These are phyloP conservation scores for Drosophila tristis DNA, from an alignment of 1,140 invertebrate genomes.

Conservation along the genomic window DNA sequence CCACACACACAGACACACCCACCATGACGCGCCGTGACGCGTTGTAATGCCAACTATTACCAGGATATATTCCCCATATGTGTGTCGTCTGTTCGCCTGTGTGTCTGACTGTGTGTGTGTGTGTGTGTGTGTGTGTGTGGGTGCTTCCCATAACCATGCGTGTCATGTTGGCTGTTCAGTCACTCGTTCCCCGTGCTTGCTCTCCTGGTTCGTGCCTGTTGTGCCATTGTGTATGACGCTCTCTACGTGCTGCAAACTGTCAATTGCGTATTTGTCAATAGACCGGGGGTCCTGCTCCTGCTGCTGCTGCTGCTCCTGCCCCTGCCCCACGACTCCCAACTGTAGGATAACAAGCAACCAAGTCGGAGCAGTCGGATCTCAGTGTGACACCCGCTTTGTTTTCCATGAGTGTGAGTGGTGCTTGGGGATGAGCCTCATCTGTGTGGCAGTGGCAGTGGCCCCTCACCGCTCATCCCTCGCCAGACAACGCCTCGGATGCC, in stretches of 20 bases:
- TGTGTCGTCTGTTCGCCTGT: background rate
- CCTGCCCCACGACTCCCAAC: background rate
- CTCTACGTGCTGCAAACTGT: conserved; percentile 62
- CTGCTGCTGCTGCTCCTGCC: conserved; percentile 5
- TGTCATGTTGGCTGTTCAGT: conserved; percentile 25
- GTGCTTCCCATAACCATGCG: conserved; percentile 4
- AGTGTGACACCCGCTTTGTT: conserved; percentile 12
- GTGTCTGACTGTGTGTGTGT: conserved; percentile 15
- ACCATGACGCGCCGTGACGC: conserved; percentile 22
- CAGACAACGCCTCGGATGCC: conserved; percentile 7
- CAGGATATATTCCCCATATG: conserved; percentile 50
- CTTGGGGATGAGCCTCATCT: conserved; percentile 3
- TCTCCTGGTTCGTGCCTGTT: conserved; percentile 45
- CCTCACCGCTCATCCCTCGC: background rate
- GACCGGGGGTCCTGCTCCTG: conserved; percentile 28
- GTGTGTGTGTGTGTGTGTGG: background rate
- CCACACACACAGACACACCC: too few relatives aligned
- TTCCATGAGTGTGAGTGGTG: background rate
- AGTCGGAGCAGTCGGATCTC: conserved; percentile 1
- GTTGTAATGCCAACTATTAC: conserved; percentile 60
- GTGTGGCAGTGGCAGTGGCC: too few relatives aligned
- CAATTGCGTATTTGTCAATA: conserved; percentile 67
- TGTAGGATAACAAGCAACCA: conserved; percentile 21
- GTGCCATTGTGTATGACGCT: conserved; percentile 48
- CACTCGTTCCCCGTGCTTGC: background rate